Conservation (phyloP, 2,888 invertebrate genomes). For the Diplolepis rosae region DNA sequence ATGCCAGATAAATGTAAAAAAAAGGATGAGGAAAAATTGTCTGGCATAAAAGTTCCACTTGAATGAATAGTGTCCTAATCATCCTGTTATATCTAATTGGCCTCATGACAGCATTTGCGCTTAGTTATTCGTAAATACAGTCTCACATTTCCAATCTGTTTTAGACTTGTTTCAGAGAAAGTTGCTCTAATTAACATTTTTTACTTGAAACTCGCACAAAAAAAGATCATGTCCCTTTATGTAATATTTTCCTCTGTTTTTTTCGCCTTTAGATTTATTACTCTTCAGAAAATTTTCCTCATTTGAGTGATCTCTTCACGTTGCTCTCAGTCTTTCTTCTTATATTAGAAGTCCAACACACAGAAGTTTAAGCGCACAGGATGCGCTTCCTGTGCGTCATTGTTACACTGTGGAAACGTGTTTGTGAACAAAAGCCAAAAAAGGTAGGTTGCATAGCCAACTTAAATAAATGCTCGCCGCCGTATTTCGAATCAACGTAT, state of each 20-base stretch:
- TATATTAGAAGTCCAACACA: too few relatives aligned
- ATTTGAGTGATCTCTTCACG: slow-evolving; percentile 20
- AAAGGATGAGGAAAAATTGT: too few relatives aligned
- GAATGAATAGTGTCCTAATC: too few relatives aligned
- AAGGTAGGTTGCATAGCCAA: neutral
- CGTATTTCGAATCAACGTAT: slow-evolving; percentile 2
- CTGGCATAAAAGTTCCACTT: too few relatives aligned
- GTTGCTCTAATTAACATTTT: slow-evolving; percentile 21
- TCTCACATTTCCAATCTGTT: slow-evolving; percentile 1
- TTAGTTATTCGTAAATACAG: too few relatives aligned
- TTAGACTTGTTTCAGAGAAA: slow-evolving; percentile 16
- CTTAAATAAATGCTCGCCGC: neutral
- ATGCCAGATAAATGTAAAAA: too few relatives aligned
- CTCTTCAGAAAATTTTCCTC: slow-evolving; percentile 9
- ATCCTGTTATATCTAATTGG: too few relatives aligned
- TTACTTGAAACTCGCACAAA: slow-evolving; percentile 19
- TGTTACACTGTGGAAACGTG: neutral
- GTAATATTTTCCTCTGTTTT: slow-evolving; percentile 4
- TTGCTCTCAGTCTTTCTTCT: slow-evolving; percentile 19
- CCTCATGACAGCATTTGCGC: too few relatives aligned
- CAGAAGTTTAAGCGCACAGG: too few relatives aligned
- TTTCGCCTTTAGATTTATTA: neutral
- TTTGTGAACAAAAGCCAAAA: slow-evolving; percentile 11
- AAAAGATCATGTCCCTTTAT: slow-evolving; percentile 27
- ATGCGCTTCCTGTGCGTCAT: neutral